These are phyloP conservation scores for Apogon hyalosoma DNA, from an alignment of 2,797 vertebrate species.

Conservation along the genomic window DNA sequence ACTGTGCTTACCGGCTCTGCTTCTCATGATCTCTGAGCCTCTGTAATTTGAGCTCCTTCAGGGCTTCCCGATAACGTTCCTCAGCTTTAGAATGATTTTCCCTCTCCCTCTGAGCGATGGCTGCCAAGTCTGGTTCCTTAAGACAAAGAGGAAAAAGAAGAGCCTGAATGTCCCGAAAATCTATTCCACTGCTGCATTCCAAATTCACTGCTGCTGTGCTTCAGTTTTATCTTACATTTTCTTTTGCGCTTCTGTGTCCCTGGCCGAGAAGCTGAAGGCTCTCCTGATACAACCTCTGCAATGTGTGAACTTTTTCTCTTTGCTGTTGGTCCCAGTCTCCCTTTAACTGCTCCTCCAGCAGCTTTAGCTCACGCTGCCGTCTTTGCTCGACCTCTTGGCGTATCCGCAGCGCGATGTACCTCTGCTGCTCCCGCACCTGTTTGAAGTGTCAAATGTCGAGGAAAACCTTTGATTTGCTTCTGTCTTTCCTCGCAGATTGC, in stretches of 20 bases:
- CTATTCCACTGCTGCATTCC: too few relatives aligned
- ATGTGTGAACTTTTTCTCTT: constrained; percentile 81
- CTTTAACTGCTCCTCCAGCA: constrained; percentile 84
- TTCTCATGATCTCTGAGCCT: constrained; percentile 80
- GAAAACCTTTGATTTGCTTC: too few relatives aligned
- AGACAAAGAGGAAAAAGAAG: not conserved
- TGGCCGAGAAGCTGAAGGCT: constrained; percentile 87
- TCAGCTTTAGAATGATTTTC: constrained; percentile 87
- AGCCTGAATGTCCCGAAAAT: not conserved
- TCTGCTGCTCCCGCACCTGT: constrained; percentile 95
- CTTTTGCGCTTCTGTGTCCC: constrained; percentile 89
- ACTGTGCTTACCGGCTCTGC: constrained; percentile 82
- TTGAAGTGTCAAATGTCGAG: too few relatives aligned
- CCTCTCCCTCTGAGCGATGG: constrained; percentile 80
- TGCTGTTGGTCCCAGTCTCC: constrained; percentile 88
- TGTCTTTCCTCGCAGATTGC: too few relatives aligned
- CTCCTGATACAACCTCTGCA: constrained; percentile 88
- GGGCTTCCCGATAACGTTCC: constrained; percentile 87
- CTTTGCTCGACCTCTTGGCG: constrained; percentile 88
- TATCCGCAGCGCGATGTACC: constrained; percentile 87
- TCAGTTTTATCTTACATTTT: constrained; percentile 83
- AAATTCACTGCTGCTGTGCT: not conserved
- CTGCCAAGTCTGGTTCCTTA: constrained; percentile 89
- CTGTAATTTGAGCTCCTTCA: constrained; percentile 88
- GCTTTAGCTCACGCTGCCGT: constrained; percentile 83